Base-by-base conservation (phyloP, 2,113 vertebrate species). In the Puntigrus tetrazona region DNA sequence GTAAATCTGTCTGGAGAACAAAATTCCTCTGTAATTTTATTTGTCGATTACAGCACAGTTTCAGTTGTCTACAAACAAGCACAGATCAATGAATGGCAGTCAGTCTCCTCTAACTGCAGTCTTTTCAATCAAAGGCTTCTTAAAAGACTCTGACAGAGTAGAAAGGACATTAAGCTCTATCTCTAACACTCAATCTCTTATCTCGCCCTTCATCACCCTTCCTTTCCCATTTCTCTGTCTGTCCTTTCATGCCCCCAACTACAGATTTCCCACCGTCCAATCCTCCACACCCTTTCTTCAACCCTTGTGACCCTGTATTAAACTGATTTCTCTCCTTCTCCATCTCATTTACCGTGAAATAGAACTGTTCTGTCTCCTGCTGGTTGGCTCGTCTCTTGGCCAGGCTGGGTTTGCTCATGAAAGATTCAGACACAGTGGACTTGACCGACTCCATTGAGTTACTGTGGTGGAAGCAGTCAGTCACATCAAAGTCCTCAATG, bases 381-480 rank as follows among this genome's bases (percentile, higher is more conserved):
- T 99, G 98, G 91, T 99, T 99, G 88, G 98, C 98, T 47, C 97
- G 91, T 20, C 98, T 94, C 91, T 99, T 99, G 89, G 98, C 98
- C 27, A 99, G 96, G 91, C 97, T 99, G 29, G 98, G 98, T 52
- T 99, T 99, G 94, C 97, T 99, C 95, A 99, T 97, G 94, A 97
- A 99, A 0, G 98, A 99, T 36, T 99, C 98, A 0, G 97, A 99
- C 89, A 98, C 95, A 0, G 96, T 97, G 86, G 98, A 99, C 87
- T 99, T 99, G 85, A 99, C 97, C 0, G 98, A 99, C 90, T 99
- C 98, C 96, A 99, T 99, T n/a, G 97, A 99, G 92, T 99, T 98
- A 93, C 97, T 99, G 92, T 99, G 98, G 89, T 99, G 98, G 91
- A 99, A 99, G 91, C 97, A 99, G 92, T 99, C 98, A 0, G 96